A percentile compares a stretch with the other conserved stretches of the same genome.
Evolutionary conservation across 1,140 invertebrate species (phyloP).

Genomic region (Nasonia vitripennis): DNA sequence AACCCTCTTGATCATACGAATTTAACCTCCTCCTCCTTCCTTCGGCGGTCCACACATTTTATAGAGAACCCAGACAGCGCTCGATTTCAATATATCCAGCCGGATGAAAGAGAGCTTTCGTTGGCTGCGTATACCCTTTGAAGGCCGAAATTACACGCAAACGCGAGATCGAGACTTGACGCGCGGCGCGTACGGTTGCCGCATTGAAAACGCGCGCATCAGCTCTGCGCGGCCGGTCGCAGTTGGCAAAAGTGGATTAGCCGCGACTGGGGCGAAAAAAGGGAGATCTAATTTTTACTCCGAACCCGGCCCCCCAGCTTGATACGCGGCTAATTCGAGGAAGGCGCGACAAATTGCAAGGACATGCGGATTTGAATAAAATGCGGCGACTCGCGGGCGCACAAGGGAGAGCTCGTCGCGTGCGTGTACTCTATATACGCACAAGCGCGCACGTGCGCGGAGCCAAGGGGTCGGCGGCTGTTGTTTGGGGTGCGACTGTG

Average conservation of each 20-base stretch:
- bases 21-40: background rate
- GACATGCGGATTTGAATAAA: slow-evolving; percentile 49
- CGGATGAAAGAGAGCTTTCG: slow-evolving; percentile 39
- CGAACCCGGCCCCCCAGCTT: background rate
- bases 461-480: no score
- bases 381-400: background rate
- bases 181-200: background rate
- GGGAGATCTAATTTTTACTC: slow-evolving; percentile 11
- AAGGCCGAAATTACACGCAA: slow-evolving; percentile 37
- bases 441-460: no score
- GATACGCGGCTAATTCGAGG: slow-evolving; percentile 34
- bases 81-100: slow-evolving; percentile 38
- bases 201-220: background rate
- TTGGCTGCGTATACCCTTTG: background rate
- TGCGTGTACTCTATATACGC: background rate
- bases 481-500: background rate
- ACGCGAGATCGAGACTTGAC: background rate
- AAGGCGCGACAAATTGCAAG: slow-evolving; percentile 48
- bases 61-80: background rate
- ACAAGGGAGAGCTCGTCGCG: background rate
- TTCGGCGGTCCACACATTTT: background rate
- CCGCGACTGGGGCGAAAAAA: slow-evolving; percentile 10
- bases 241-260: slow-evolving; percentile 42
- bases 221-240: background rate
- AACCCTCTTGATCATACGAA: background rate